Evolutionary conservation across 2,113 vertebrate genomes (phyloP).

Genomic region (Psephotus haematonotus): DNA sequence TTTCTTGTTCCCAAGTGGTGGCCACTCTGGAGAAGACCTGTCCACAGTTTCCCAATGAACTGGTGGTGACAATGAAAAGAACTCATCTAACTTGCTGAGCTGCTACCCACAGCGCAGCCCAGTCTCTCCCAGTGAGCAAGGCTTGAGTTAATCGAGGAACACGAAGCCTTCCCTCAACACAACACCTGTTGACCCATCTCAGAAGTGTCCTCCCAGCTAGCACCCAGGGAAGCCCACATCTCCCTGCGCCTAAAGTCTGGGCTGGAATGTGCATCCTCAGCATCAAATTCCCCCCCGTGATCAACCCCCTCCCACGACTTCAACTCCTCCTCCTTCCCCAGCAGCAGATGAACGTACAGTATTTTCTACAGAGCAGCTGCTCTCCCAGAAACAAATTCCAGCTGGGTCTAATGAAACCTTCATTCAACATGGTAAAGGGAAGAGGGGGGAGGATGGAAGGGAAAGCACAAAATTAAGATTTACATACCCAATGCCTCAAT

Average conservation of each 20-base stretch:
- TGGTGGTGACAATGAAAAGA: background rate
- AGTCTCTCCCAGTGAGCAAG: background rate
- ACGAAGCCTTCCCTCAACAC: background rate
- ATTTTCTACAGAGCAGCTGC: conserved; percentile 29
- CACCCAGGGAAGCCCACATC: background rate
- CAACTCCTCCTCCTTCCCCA: background rate
- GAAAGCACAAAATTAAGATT: conserved; percentile 49
- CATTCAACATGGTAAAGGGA: conserved; percentile 12
- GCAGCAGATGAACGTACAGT: background rate
- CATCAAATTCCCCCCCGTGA: background rate
- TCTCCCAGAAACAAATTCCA: background rate
- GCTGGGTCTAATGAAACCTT: conserved; percentile 29
- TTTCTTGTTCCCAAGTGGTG: background rate
- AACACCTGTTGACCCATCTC: background rate
- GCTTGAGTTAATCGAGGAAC: conserved; percentile 6
- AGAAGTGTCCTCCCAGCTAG: background rate
- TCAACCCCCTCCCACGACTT: background rate
- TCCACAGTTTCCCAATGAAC: background rate
- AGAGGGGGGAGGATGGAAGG: background rate
- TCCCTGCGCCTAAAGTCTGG: background rate
- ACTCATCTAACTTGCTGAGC: conserved; percentile 32
- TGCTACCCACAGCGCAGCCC: background rate
- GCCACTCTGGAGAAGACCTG: background rate
- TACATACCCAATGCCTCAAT: conserved; percentile 77
- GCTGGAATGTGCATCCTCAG: background rate